Percentiles rank a stretch among this genome's conserved stretches.
Conservation (phyloP, 2,888 invertebrate genomes). For the Neuroscelio doddi region DNA sequence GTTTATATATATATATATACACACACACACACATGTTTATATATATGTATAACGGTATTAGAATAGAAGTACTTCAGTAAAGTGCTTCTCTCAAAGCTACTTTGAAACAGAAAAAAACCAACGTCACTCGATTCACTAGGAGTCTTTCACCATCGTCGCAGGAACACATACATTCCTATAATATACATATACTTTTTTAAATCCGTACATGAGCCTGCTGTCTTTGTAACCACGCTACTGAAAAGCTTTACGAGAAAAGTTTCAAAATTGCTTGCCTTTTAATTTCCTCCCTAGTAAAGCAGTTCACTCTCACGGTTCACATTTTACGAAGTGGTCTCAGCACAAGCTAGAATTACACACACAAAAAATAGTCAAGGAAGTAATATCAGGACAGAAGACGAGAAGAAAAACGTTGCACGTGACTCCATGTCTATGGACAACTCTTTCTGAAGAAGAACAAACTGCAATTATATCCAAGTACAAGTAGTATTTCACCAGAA, state of each 20-base stretch:
- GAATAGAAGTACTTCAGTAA: conserved; percentile 7
- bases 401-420: conserved; percentile 32
- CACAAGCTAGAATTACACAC: conserved; percentile 9
- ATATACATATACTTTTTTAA: conserved; percentile 19
- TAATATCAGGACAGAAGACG: conserved; percentile 24
- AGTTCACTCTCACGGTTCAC: conserved; percentile 25
- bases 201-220: conserved; percentile 19
- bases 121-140: conserved; percentile 19
- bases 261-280: conserved; percentile 50
- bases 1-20: no score
- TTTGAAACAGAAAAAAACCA: conserved; percentile 16
- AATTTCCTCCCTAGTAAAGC: conserved; percentile 46
- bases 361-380: conserved; percentile 15
- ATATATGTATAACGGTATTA: conserved; percentile 10
- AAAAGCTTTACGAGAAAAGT: conserved; percentile 48
- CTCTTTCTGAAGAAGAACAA: conserved; percentile 43
- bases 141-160: conserved; percentile 13
- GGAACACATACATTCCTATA: conserved; percentile 2
- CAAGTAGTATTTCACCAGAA: conserved; percentile 23
- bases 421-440: conserved; percentile 16
- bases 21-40: no score
- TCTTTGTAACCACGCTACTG: conserved; percentile 20
- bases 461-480: conserved; percentile 48
- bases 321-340: conserved; percentile 41
- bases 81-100: conserved; percentile 15